These are phyloP conservation scores for Spicauda simplicius DNA, from an alignment of 2,888 invertebrate genomes.

Conservation along the genomic window DNA sequence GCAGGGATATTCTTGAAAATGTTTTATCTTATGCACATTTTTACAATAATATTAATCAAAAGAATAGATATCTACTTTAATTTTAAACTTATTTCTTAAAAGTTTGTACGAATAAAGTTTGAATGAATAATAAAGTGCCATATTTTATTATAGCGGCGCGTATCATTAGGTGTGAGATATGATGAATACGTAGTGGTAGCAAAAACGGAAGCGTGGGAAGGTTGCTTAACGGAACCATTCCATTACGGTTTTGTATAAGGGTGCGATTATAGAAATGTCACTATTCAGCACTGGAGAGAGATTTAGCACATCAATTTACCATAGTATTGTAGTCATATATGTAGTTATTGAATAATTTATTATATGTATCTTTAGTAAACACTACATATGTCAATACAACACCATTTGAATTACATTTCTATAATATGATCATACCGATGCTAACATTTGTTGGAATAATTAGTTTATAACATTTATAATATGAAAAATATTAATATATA, in stretches of 20 bases:
- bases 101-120: background rate
- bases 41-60: background rate
- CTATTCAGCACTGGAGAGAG: background rate
- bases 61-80: background rate
- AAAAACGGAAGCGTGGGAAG: conserved; percentile 1
- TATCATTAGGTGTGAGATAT: conserved; percentile 9
- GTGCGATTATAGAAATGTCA: background rate
- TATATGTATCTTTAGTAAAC: too few relatives aligned
- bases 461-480: background rate
- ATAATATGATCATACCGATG: too few relatives aligned
- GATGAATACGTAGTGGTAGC: background rate
- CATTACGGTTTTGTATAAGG: background rate
- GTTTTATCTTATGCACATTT: background rate
- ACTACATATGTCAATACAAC: too few relatives aligned
- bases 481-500: background rate
- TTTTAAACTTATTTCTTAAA: background rate
- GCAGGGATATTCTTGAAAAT: background rate
- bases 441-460: too few relatives aligned
- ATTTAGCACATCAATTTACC: background rate
- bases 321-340: too few relatives aligned
- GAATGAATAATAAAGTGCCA: background rate
- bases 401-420: too few relatives aligned
- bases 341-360: too few relatives aligned
- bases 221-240: background rate
- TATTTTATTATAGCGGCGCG: background rate